Conservation (phyloP, 2,888 invertebrate species). For the Erannis defoliaria region DNA sequence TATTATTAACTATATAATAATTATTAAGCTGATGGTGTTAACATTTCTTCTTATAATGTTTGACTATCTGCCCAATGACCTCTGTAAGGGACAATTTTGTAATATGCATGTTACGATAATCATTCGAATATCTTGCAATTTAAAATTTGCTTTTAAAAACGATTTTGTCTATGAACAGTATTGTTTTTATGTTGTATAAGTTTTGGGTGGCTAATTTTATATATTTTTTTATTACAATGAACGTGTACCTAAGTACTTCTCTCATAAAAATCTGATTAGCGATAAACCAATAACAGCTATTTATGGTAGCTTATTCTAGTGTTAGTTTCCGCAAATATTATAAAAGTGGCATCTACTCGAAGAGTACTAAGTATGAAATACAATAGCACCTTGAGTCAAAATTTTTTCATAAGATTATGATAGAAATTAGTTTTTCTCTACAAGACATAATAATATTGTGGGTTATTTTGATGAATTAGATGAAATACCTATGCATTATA, state of each 20-base stretch:
- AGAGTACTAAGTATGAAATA: conserved; percentile 56
- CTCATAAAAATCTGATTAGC: conserved; percentile 1
- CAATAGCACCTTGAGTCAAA: conserved; percentile 58
- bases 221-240: not conserved
- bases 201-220: not conserved
- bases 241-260: not conserved
- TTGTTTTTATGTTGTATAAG: no score
- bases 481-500: no score
- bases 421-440: conserved; percentile 23
- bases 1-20: not conserved
- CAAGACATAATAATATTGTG: no score
- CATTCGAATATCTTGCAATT: not conserved
- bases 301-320: conserved; percentile 20
- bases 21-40: not conserved
- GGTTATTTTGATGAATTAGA: no score
- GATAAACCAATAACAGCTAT: conserved; percentile 18
- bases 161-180: not conserved
- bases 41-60: not conserved
- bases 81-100: no score
- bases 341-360: conserved; percentile 48
- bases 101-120: no score
- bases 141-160: not conserved
- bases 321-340: conserved; percentile 21
- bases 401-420: conserved; percentile 35
- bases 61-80: no score